These are phyloP conservation scores for Anneissia japonica DNA, from an alignment of 35 echinoderm and acorn worm genomes.

Conservation along the genomic window DNA sequence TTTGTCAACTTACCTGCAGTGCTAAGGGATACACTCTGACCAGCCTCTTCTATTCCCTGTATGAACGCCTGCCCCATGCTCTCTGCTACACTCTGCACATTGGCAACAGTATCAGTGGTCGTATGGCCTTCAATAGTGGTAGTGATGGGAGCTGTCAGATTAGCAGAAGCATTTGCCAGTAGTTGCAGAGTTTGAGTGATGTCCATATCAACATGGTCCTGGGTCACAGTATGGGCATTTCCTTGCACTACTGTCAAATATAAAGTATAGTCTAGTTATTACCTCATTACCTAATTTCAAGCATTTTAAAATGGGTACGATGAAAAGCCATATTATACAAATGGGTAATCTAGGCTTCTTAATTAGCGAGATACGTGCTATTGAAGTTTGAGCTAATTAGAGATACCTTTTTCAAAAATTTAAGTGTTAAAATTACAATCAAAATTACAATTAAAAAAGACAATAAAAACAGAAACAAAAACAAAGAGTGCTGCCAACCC, in stretches of 20 bases:
- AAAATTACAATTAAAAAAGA: too few species aligned
- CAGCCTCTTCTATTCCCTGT: constrained; percentile 16
- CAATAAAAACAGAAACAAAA: too few species aligned
- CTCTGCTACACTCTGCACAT: not conserved
- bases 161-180: constrained; percentile 86
- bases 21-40: not conserved
- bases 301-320: too few species aligned
- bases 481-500: too few species aligned
- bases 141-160: constrained; percentile 24
- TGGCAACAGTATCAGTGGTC: not conserved
- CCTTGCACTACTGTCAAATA: not conserved
- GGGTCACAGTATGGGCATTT: not conserved
- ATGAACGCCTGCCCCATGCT: constrained; percentile 45
- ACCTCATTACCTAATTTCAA: too few species aligned
- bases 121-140: not conserved
- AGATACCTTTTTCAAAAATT: too few species aligned
- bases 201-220: constrained; percentile 41
- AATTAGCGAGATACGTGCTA: too few species aligned
- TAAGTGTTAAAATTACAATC: too few species aligned
- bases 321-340: too few species aligned
- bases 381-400: too few species aligned
- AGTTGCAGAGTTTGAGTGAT: constrained; percentile 90
- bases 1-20: not conserved
- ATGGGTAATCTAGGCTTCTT: too few species aligned
- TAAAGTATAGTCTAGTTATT: too few species aligned